phyloP scores from a whole-genome alignment of 1,140 invertebrate species.

The Calephelis nemesis region DNA sequence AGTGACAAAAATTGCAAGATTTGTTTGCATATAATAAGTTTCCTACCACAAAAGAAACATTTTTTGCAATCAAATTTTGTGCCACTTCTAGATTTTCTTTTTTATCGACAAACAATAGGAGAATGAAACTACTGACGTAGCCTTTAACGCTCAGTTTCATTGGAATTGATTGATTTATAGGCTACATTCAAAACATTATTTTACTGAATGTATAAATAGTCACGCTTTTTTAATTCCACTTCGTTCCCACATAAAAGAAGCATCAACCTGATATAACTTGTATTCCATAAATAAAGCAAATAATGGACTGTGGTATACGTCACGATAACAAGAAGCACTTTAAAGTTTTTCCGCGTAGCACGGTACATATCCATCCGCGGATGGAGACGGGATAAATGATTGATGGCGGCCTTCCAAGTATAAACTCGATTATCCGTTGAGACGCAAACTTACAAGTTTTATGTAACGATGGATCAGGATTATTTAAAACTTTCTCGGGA shows the following conservation, averaged over 20 bases:
- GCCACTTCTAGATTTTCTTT: too few species aligned
- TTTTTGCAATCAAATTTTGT: too few species aligned
- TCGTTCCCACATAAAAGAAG: background rate
- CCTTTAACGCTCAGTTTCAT: too few species aligned
- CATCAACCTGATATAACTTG: background rate
- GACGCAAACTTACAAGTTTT: constrained; percentile 78
- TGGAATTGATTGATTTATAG: too few species aligned
- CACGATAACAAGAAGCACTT: constrained; percentile 66
- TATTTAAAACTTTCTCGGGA: constrained; percentile 62
- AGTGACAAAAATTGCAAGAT: too few species aligned
- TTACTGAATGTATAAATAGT: too few species aligned
- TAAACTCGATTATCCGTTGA: constrained; percentile 78
- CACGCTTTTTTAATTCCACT: too few species aligned
- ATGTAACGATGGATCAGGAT: constrained; percentile 77
- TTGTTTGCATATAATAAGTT: too few species aligned
- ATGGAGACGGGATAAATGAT: constrained; percentile 70
- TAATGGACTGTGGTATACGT: constrained; percentile 42
- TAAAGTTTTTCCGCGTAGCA: constrained; percentile 70
- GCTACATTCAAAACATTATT: too few species aligned
- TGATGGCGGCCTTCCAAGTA: constrained; percentile 75
- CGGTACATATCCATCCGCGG: constrained; percentile 47
- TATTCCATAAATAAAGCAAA: constrained; percentile 12
- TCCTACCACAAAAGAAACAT: too few species aligned
- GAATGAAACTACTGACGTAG: too few species aligned
- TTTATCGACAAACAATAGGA: too few species aligned